Conservation (phyloP, 1,140 invertebrate species). For the Odontomachus brunneus region DNA sequence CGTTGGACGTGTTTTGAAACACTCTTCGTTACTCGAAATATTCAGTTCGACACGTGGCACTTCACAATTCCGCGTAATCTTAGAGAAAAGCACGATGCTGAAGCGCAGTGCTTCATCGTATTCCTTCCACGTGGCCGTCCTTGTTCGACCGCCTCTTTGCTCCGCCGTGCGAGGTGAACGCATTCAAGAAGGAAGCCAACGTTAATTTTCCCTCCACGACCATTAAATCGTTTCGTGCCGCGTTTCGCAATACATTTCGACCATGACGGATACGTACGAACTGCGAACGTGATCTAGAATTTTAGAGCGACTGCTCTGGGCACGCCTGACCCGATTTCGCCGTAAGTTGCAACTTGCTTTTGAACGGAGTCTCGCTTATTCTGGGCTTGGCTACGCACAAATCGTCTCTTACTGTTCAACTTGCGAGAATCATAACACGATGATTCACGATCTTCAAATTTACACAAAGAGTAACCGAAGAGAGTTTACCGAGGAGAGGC, state of each 20-base stretch:
- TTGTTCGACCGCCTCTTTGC: constrained; percentile 16
- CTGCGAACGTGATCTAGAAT: constrained; percentile 40
- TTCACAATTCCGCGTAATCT: background rate
- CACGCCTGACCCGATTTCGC: constrained; percentile 21
- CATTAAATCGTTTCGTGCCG: constrained; percentile 25
- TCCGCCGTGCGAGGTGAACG: constrained; percentile 37
- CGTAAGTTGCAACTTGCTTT: background rate
- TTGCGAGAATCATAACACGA: too few species aligned
- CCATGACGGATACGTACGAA: constrained; percentile 34
- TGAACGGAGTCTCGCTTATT: background rate
- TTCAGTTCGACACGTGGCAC: background rate
- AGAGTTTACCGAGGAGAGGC: too few species aligned
- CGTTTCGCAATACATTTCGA: constrained; percentile 48
- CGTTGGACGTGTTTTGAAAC: too few species aligned
- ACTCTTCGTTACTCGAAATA: background rate
- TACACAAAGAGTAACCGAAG: too few species aligned
- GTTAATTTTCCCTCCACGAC: constrained; percentile 42
- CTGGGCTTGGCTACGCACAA: too few species aligned
- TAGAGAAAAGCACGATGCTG: background rate
- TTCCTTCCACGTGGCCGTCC: constrained; percentile 5
- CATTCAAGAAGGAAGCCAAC: constrained; percentile 45
- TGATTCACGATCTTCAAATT: too few species aligned
- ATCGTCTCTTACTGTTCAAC: too few species aligned
- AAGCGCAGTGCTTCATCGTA: background rate
- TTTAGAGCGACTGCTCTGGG: background rate